Base-by-base conservation (phyloP, 2,888 invertebrate species). In the Eustalomyia histrio region DNA sequence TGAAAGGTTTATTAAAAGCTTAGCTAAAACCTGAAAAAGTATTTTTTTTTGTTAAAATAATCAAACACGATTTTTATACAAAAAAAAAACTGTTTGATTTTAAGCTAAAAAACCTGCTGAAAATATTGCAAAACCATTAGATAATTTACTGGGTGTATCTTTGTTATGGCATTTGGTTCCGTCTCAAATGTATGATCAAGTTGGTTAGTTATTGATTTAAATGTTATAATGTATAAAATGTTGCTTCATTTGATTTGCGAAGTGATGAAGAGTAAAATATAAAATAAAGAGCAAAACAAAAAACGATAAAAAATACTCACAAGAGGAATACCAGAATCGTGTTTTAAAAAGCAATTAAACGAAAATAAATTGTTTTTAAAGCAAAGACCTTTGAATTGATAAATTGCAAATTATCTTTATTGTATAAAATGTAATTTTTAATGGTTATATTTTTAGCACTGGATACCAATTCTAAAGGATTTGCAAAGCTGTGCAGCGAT, bases 81-180 rank as follows among this genome's bases (percentile, higher is more conserved):
- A 61, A 53, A 55, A 39, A 18, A 53, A 52, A 16, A 60, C 17
- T 57, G 8, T 75, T 24, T 50, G 16, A 63, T 55, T 68, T 47
- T 1, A 73, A 39, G 39, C 39, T 39, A 47, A 33, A 57, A 58
- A 64, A 21, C 58, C n/a, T 1, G 43, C 53, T 53, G 43, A 72
- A 72, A 18, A 65, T 61, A 67, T 79, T 79, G 72, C 73, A 57
- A 79, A 79, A 79, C 55, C 55, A 73, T 79, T 73, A 79, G 67
- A 72, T 72, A 79, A 73, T 79, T 79, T 55, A 52, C 29, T 47
- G 6, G 6, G 43, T 47, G 4, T 47, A 14, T 47, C n/a, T 14
- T 6, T n/a, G 14, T 47, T n/a, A 47, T 47, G n/a, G n/a, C 16
- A n/a, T 47, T 14, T n/a, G 43, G n/a, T 47, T 47, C 43, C 43